Conservation (phyloP, 2,113 vertebrate species). For the Naja naja region DNA sequence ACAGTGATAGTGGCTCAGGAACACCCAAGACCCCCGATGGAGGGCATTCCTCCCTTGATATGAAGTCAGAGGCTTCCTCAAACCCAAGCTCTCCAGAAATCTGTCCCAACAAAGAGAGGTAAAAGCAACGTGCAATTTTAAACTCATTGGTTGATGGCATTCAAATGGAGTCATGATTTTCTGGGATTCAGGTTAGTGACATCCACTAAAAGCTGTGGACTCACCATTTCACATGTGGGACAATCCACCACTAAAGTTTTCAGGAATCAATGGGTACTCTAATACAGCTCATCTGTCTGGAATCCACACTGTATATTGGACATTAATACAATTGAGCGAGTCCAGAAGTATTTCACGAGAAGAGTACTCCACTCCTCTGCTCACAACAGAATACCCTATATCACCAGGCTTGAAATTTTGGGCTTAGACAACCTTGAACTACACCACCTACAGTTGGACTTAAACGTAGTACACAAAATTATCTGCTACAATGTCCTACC, state of each 20-base stretch:
- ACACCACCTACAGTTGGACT: too few species aligned
- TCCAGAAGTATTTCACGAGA: too few species aligned
- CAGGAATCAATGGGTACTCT: background rate
- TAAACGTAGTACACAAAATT: too few species aligned
- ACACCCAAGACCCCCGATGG: slow-evolving; percentile 82
- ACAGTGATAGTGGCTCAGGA: slow-evolving; percentile 78
- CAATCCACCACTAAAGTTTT: background rate
- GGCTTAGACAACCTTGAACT: too few species aligned
- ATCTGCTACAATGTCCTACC: too few species aligned
- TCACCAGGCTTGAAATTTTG: too few species aligned
- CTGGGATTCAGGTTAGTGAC: background rate
- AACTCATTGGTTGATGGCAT: background rate
- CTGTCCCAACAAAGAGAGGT: slow-evolving; percentile 88
- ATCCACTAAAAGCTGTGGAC: background rate
- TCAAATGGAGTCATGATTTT: background rate
- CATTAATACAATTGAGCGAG: too few species aligned
- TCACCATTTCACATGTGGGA: background rate
- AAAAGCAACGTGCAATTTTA: slow-evolving; percentile 38
- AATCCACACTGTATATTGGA: too few species aligned
- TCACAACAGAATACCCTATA: too few species aligned
- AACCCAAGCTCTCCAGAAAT: slow-evolving; percentile 95
- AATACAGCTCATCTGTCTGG: too few species aligned
- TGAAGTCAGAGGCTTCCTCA: slow-evolving; percentile 84
- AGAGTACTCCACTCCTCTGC: too few species aligned
- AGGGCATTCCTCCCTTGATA: slow-evolving; percentile 81